Evolutionary conservation across 2,888 invertebrate species (phyloP), one percentile per base, ranked within the genome.

Genomic region (Biston stratarius): DNA sequence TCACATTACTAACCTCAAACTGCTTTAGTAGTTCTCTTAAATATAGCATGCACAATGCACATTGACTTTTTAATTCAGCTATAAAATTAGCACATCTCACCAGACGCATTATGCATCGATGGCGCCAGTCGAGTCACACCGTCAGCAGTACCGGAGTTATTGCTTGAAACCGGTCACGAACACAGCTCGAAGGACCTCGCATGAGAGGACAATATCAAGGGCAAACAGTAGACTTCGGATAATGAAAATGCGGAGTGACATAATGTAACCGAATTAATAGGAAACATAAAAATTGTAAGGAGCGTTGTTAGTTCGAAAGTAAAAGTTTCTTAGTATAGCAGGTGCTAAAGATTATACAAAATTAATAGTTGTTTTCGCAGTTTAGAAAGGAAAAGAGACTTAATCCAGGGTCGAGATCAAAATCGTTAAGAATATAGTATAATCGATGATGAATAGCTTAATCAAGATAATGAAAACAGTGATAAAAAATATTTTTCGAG

Each of bases 201-300:
- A 44, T 42, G 60, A 65, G 64, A 51, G 57, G 61, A 66, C 70
- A 59, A 53, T 61, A 69, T 69, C 72, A 69, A 74, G 72, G 74
- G 58, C 70, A 66, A 34, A 0, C 15, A 52, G 15, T 52, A 14
- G 48, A 7, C 33, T 15, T n/a, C 1, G 14, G 11, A 14, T 38
- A 12, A 36, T 36, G n/a, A 9, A 36, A 51, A 51, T 14, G 6
- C 9, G 14, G 14, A 15, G 6, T 52, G 3, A n/a, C 1, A 14
- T 11, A 38, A 38, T 15, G 10, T 5, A 0, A 52, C n/a, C 14
- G 38, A 8, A 5, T 51, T 5, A 6, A 12, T 6, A n/a, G 0
- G 40, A 40, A 40, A 12, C n/a, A 5, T 2, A 38, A 38, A 38
- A 9, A 38, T 5, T 8, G 38, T 9, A 38, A 38, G 38, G 6